These are phyloP conservation scores for Chondrosia reniformis DNA, from an alignment of 37 sponge, comb jelly and placozoan species.

Conservation along the genomic window DNA sequence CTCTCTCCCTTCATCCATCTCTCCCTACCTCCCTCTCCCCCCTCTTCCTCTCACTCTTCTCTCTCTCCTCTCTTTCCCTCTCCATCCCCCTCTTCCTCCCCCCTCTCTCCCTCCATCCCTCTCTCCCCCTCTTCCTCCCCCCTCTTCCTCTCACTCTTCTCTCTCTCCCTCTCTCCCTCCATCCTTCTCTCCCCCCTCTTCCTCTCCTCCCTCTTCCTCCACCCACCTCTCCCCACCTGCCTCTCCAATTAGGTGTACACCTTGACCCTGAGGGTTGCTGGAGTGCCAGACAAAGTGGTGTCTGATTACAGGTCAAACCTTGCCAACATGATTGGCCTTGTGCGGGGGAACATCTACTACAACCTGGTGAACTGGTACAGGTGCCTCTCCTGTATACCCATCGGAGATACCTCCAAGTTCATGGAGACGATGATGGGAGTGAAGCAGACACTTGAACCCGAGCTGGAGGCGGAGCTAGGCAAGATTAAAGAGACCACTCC, in stretches of 20 bases:
- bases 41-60: not conserved
- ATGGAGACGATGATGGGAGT: constrained; percentile 94
- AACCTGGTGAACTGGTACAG: constrained; percentile 90
- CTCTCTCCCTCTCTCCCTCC: not conserved
- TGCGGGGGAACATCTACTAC: constrained; percentile 88
- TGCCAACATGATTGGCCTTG: constrained; percentile 78
- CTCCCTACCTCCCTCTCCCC: not conserved
- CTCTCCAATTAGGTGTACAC: constrained; percentile 63
- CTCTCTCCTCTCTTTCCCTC: not conserved
- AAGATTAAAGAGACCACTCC: constrained; percentile 55
- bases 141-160: not conserved
- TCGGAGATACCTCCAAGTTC: constrained; percentile 75
- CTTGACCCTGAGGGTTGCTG: constrained; percentile 48
- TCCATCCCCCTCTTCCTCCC: not conserved
- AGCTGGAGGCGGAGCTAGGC: constrained; percentile 66
- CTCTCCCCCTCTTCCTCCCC: not conserved
- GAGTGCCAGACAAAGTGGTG: constrained; percentile 61
- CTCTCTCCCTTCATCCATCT: not conserved
- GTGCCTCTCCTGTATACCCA: constrained; percentile 60
- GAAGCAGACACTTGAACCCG: constrained; percentile 75
- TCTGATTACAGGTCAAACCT: constrained; percentile 51
- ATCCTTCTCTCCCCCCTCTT: not conserved
- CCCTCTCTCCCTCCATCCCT: not conserved
- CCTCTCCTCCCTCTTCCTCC: not conserved
- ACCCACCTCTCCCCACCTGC: not conserved